Percentiles rank a stretch among this genome's conserved stretches.
phyloP scores from a whole-genome alignment of 2,888 invertebrate genomes.

The Drosophila koepferae region DNA sequence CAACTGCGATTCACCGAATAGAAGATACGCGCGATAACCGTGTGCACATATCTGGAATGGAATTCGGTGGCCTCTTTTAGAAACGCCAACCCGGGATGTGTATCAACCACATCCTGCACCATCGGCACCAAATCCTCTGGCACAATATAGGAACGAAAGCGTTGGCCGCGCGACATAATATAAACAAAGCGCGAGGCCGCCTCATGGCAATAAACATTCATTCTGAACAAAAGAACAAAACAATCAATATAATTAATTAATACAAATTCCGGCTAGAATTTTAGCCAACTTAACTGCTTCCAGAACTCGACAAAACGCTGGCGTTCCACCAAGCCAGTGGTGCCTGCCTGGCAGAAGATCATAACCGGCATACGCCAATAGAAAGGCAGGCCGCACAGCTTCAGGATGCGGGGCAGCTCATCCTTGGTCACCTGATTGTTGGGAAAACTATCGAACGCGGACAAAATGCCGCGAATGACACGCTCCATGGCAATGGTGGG shows the following conservation, averaged over 20 bases:
- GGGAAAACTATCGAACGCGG: constrained; percentile 91
- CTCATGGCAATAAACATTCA: constrained; percentile 94
- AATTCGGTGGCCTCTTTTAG: constrained; percentile 99
- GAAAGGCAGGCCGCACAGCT: constrained; percentile 95
- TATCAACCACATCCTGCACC: constrained; percentile 99
- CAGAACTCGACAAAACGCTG: constrained; percentile 95
- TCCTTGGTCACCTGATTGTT: constrained; percentile 89
- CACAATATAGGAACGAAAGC: constrained; percentile 86
- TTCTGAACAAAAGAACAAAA: constrained; percentile 86
- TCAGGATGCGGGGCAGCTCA: constrained; percentile 89
- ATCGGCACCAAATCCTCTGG: constrained; percentile 97
- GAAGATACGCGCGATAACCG: constrained; percentile 98
- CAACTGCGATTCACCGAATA: constrained; percentile 98
- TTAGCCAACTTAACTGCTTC: constrained; percentile 92
- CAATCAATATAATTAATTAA: not conserved
- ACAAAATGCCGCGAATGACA: constrained; percentile 90
- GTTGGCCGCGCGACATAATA: constrained; percentile 91
- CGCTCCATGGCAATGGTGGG: constrained; percentile 91
- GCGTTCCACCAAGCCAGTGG: constrained; percentile 90
- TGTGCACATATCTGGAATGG: constrained; percentile 99
- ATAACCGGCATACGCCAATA: constrained; percentile 99
- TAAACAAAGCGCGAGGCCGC: constrained; percentile 94
- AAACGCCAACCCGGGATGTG: constrained; percentile 98
- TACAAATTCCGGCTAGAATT: not conserved
- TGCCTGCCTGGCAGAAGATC: constrained; percentile 92